Conservation (phyloP, 1,140 invertebrate species). For the Tachypleus tridentatus region DNA sequence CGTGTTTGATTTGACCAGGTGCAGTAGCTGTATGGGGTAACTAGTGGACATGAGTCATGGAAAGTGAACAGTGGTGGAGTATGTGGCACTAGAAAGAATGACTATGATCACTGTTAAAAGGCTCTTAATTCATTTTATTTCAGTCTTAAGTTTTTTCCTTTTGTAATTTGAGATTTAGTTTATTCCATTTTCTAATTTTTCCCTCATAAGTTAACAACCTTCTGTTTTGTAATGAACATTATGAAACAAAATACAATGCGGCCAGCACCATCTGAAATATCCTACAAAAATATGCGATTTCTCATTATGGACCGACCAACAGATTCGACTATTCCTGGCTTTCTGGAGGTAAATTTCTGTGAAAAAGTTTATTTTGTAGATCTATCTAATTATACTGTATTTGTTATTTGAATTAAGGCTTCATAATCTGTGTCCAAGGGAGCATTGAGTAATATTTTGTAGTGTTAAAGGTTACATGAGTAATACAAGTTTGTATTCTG, state of each 20-base stretch:
- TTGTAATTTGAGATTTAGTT: constrained; percentile 9
- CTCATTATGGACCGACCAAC: constrained; percentile 93
- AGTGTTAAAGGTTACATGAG: no score
- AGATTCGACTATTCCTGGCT: constrained; percentile 78
- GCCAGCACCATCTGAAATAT: constrained; percentile 84
- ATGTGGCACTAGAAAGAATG: no score
- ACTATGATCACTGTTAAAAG: no score
- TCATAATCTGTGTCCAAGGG: no score
- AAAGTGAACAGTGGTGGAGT: no score
- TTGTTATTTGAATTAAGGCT: no score
- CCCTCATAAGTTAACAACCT: not conserved
- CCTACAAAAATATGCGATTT: constrained; percentile 90
- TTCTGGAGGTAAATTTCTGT: constrained; percentile 60
- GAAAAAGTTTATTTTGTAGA: no score
- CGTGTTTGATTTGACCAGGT: constrained; percentile 7
- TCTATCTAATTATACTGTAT: no score
- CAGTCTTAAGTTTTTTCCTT: constrained; percentile 7
- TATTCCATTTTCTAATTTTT: constrained; percentile 3
- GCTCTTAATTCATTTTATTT: constrained; percentile 9
- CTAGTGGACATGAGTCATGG: no score
- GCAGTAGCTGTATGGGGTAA: constrained; percentile 20
- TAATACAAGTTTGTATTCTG: no score
- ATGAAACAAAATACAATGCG: constrained; percentile 47
- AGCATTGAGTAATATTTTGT: no score
- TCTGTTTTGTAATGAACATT: constrained; percentile 25